phyloP scores from a whole-genome alignment of 2,797 vertebrate genomes.

The Pangasius djambal region DNA sequence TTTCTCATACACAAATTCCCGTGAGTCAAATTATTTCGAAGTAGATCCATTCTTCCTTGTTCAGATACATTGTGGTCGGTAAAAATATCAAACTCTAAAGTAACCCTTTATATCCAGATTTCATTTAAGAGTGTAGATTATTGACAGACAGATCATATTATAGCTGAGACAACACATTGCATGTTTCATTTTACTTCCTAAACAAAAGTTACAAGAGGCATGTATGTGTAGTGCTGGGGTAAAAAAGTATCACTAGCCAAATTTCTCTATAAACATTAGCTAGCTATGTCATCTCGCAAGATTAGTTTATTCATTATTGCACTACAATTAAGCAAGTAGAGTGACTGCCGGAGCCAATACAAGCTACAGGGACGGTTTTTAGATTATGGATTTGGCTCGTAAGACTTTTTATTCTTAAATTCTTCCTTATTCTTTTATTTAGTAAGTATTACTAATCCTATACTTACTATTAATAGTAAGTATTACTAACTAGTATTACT shows the following conservation, averaged over 20 bases:
- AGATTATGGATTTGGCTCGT: not conserved
- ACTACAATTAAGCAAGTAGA: not conserved
- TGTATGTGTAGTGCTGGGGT: too few species aligned
- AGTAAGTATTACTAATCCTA: not conserved
- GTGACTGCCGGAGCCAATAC: not conserved
- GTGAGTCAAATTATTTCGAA: too few species aligned
- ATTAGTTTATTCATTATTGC: not conserved
- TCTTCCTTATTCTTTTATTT: not conserved
- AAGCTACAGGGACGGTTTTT: not conserved
- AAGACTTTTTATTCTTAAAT: not conserved
- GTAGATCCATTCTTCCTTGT: not conserved
- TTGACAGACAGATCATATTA: not conserved
- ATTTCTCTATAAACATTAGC: not conserved
- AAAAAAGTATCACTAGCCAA: not conserved
- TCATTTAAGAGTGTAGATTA: too few species aligned
- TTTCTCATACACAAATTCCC: not conserved
- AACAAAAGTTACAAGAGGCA: not conserved
- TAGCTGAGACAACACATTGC: not conserved
- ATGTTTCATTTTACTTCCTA: not conserved
- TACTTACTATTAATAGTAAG: not conserved
- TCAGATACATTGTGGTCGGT: not conserved
- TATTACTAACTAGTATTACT: not conserved
- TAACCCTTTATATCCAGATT: not conserved
- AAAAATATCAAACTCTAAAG: too few species aligned
- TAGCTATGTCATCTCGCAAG: not conserved